Evolutionary conservation across 2,113 vertebrate genomes (phyloP), one percentile per base, ranked within the genome.

Genomic region (Cebus imitator): DNA sequence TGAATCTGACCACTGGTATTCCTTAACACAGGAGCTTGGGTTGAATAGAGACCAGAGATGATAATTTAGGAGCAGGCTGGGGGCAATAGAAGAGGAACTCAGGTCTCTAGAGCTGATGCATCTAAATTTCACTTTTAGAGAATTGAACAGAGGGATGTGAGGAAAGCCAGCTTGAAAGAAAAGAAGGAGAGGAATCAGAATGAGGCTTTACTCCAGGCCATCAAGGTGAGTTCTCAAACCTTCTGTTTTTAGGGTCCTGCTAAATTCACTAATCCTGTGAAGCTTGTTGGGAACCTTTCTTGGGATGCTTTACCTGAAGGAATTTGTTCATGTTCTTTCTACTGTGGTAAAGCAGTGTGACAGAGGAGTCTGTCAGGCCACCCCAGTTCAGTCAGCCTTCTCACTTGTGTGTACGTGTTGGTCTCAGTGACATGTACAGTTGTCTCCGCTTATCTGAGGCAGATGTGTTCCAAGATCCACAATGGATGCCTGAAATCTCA

Each of bases 91-190:
- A 37, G 68, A 84, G 52, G 68, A 93, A 50, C 50, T 55, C 45
- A 43, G 8, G 12, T 95, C 68, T 27, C 45, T 88, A 7, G 27
- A 45, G 48, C 66, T 97, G 57, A 97, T 58, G 18, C 12, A 17
- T 85, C 70, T 94, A 58, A 85, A 91, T 91, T 96, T 94, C 23
- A 66, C 87, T 97, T 95, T 83, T 17, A 99, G 99, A 98, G 99
- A 96, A 97, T 85, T 76, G 98, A 99, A 90, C 99, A 99, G 76
- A 98, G 99, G 97, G 99, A 99, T 97, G 92, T 98, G 43, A 99
- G 99, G 98, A 99, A 99, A 97, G 98, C 99, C 61, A 99, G 99
- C 90, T 35, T 96, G 48, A 99, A 99, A 97, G 99, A 99, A 95
- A 99, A 99, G 93, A 99, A 99, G 84, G 83, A 99, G 78, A 97